Base-by-base conservation (phyloP, 2,797 vertebrate genomes). In the Cirrhinus molitorella region DNA sequence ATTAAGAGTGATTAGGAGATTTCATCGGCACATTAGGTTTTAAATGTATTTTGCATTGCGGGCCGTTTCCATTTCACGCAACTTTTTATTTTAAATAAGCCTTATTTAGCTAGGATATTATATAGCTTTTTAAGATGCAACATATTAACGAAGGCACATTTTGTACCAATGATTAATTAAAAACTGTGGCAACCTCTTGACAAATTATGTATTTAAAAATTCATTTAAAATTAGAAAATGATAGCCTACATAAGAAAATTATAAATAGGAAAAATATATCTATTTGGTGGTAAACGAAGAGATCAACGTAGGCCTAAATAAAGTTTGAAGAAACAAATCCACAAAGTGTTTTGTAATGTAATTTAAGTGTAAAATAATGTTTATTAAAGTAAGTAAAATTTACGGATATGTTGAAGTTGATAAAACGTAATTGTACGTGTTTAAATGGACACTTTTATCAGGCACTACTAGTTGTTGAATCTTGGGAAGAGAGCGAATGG, bases 401-500 rank as follows among this genome's bases (percentile, higher is more conserved):
- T 21, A 23, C 49, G 14, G 19, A 9, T n/a, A 4, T 34, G 71
- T 14, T 43, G 3, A 14, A 70, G 79, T 72, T 80, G 28, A 7
- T 17, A 19, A 51, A 21, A 53, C 21, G 5, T 43, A 12, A 6
- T 28, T 74, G 2, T 2, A 31, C 57, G 28, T 71, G 51, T 47
- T n/a, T 11, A 55, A 66, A 71, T 25, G 25, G 47, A 40, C 5
- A 25, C 14, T 40, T 51, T 53, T 11, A 37, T 25, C 37, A 40
- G n/a, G 23, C 47, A 13, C 13, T 37, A 13, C 13, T 37, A 3
- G 80, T 23, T 37, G 19, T 68, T 40, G 57, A 28, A n/a, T 51
- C 61, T 66, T 70, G 81, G 73, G 73, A 81, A 73, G 12, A 43
- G 59, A 28, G 57, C 63, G 31, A 53, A 31, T 47, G 47, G 31